Base-by-base conservation (phyloP, 2,113 vertebrate species). In the Eleginops maclovinus region DNA sequence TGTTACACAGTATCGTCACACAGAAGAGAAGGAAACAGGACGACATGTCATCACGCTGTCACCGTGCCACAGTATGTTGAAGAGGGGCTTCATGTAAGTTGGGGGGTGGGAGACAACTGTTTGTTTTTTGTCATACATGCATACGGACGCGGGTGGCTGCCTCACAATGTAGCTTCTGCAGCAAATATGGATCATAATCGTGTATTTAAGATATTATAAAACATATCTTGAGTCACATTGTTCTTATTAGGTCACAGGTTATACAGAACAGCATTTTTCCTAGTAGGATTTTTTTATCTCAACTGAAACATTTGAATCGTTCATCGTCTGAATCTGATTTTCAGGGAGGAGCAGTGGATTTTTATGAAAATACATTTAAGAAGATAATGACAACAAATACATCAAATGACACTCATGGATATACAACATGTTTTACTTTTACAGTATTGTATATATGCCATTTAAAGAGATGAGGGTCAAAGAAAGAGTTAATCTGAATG, bases 121-220 rank as follows among this genome's bases (percentile, higher is more conserved):
- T 85, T 84, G 67, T 83, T 75, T 90, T 83, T 88, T 82, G 86
- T 85, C 71, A 28, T 81, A 63, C 77, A 54, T 64, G 72, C 72
- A 59, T 74, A 54, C 22, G 67, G 83, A 87, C 87, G 63, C 17
- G 5, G 76, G 41, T 44, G 74, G 82, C 50, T 49, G 66, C 55
- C 54, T 91, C 61, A 56, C 26, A 24, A 68, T 75, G 77, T 61
- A 28, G 21, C 67, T 43, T 9, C 72, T 79, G 77, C 73, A 62
- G 50, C 59, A 28, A 82, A 81, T 90, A 80, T 82, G 66, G 75
- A 88, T 89, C 81, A 82, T 75, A 69, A 85, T 83, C 47, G 0
- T 8, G 31, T 9, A 4, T 72, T 55, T 36, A 11, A 49, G 4
- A 28, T 55, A 40, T 67, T n/a, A 14, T 0, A 0, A 1, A 36